These are phyloP conservation scores for Zhuqinia jingwanae DNA, from an alignment of 2,888 invertebrate genomes.

Conservation along the genomic window DNA sequence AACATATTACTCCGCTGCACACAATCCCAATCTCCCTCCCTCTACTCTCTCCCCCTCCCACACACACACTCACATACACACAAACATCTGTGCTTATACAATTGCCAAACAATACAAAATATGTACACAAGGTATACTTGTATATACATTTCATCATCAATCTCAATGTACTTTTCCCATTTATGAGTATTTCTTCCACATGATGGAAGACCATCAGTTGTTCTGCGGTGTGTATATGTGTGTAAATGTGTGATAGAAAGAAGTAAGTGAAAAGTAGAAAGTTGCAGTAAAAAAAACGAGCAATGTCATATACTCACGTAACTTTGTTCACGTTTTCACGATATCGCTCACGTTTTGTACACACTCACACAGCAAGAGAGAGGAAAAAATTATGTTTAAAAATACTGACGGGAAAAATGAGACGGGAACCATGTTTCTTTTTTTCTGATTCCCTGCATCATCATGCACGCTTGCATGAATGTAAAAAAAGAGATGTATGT, in stretches of 20 bases:
- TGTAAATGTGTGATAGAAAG: slow-evolving; percentile 25
- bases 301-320: background rate
- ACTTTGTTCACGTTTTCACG: too few species aligned
- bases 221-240: too few species aligned
- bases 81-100: too few species aligned
- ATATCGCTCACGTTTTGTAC: too few species aligned
- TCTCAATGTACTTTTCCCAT: background rate
- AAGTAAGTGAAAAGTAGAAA: background rate
- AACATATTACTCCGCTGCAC: background rate
- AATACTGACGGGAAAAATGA: background rate
- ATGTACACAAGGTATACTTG: background rate
- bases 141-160: background rate
- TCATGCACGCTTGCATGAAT: slow-evolving; percentile 4
- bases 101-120: slow-evolving; percentile 10
- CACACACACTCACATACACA: too few species aligned
- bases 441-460: background rate
- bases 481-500: too few species aligned
- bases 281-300: background rate
- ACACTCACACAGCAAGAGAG: background rate
- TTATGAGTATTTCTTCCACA: slow-evolving; percentile 37
- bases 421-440: background rate
- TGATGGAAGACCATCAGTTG: slow-evolving; percentile 34
- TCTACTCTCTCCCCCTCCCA: too few species aligned
- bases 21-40: too few species aligned
- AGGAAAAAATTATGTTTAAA: too few species aligned